These are phyloP conservation scores for Leptinotarsa texana DNA, from an alignment of 1,140 invertebrate species.

Conservation along the genomic window DNA sequence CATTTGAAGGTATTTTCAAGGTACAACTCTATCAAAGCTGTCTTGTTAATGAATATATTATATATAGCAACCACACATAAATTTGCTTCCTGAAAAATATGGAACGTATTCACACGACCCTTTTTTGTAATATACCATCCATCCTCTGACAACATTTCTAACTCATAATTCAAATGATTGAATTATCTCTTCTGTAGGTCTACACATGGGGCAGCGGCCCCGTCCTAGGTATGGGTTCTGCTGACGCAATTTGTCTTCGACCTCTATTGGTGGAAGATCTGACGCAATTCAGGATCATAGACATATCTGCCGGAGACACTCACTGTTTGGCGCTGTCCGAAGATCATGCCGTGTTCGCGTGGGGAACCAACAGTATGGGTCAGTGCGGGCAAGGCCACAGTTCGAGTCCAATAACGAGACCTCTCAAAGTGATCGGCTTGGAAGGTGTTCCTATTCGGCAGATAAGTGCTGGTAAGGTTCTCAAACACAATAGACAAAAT, in stretches of 20 bases:
- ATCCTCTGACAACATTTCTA: no score
- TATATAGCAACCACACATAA: no score
- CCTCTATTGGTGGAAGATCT: constrained; percentile 58
- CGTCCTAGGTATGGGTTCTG: constrained; percentile 62
- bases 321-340: constrained; percentile 67
- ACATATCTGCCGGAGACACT: constrained; percentile 63
- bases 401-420: constrained; percentile 65
- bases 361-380: constrained; percentile 74
- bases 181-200: constrained; percentile 55
- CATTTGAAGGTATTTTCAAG: no score
- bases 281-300: constrained; percentile 52
- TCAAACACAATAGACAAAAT: no score
- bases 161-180: no score
- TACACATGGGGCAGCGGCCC: constrained; percentile 68
- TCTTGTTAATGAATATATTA: no score
- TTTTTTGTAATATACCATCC: no score
- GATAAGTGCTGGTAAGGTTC: constrained; percentile 66
- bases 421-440: constrained; percentile 65
- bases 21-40: no score
- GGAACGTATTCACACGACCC: no score
- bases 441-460: constrained; percentile 64
- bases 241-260: constrained; percentile 61
- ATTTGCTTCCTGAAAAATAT: no score
- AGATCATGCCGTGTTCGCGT: constrained; percentile 61
- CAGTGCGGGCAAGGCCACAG: constrained; percentile 73